These are phyloP conservation scores for Sebastes kiyomatsui DNA, from an alignment of 2,797 vertebrate genomes.

Conservation along the genomic window DNA sequence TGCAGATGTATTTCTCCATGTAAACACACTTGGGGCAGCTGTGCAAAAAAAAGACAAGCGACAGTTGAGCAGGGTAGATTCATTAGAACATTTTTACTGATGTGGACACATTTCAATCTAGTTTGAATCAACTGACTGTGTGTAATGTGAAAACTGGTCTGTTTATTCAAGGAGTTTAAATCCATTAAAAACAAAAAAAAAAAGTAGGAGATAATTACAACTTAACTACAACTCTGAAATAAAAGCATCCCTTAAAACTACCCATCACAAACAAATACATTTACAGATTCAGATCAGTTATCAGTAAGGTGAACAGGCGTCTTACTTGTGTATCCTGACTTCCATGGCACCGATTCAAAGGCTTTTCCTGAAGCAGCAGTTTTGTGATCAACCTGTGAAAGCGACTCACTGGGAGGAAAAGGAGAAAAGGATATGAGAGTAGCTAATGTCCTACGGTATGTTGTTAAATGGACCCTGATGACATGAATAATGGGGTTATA, in stretches of 20 bases:
- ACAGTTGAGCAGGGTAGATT: not conserved
- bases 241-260: not conserved
- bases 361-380: constrained; percentile 57
- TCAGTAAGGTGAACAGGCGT: not conserved
- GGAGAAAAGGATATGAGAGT: not conserved
- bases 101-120: not conserved
- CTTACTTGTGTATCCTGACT: constrained; percentile 69
- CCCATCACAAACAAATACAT: not conserved
- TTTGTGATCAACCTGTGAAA: constrained; percentile 63
- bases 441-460: not conserved
- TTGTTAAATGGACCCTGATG: not conserved
- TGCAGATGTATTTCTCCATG: constrained; percentile 73
- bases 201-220: not conserved
- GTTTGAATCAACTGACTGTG: not conserved
- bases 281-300: not conserved
- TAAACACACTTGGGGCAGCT: constrained; percentile 71
- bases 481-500: not conserved
- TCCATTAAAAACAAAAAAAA: not conserved
- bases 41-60: constrained; percentile 14
- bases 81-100: not conserved
- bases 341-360: constrained; percentile 64
- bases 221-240: not conserved
- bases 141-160: not conserved
- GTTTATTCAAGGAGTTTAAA: not conserved
- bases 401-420: constrained; percentile 58